Evolutionary conservation across 2,888 invertebrate genomes (phyloP).

Genomic region (Thymelicus lineola): DNA sequence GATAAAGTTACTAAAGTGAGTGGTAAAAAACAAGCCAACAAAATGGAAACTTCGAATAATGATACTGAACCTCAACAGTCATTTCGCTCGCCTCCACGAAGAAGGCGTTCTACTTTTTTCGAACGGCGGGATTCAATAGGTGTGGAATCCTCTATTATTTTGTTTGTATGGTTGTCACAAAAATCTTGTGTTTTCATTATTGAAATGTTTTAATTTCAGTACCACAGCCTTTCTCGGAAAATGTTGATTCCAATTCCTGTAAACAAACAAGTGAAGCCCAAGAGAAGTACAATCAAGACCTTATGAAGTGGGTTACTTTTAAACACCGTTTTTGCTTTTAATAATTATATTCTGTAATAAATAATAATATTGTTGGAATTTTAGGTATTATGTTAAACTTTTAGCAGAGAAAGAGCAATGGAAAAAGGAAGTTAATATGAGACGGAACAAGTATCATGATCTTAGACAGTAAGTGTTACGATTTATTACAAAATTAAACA

Average conservation of each 20-base stretch:
- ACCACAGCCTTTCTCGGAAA: conserved; percentile 57
- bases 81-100: conserved; percentile 70
- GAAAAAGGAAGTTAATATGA: conserved; percentile 71
- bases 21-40: neutral
- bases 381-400: conserved; percentile 64
- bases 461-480: conserved; percentile 64
- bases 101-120: conserved; percentile 77
- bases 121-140: conserved; percentile 74
- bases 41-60: conserved; percentile 66
- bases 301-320: conserved; percentile 55
- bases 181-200: neutral
- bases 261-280: conserved; percentile 49
- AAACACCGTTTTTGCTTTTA: neutral
- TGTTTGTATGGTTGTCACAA: neutral
- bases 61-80: conserved; percentile 62
- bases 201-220: conserved; percentile 53
- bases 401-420: conserved; percentile 72
- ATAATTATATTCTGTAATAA: neutral
- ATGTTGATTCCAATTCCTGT: conserved; percentile 48
- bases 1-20: neutral
- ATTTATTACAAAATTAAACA: neutral
- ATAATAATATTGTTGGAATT: conserved; percentile 20
- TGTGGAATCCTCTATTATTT: conserved; percentile 39
- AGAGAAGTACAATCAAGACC: conserved; percentile 54
- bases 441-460: conserved; percentile 72